A percentile compares a stretch with the other conserved stretches of the same genome.
Evolutionary conservation across 2,797 vertebrate genomes (phyloP).

Genomic region (Diglossa cyanea): DNA sequence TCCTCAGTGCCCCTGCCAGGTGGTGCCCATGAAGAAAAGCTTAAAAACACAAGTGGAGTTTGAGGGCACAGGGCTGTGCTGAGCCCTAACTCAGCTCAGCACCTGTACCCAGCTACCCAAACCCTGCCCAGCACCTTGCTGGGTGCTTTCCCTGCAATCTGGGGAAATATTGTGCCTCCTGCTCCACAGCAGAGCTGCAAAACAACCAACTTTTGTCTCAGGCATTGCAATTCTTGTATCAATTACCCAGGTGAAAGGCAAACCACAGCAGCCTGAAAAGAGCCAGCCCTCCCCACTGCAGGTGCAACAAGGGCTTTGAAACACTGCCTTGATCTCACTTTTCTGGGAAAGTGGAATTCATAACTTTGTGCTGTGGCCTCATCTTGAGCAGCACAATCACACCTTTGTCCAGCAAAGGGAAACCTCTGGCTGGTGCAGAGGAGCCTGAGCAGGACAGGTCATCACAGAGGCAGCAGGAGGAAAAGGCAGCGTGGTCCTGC

Average conservation of each 20-base stretch:
- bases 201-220: background rate
- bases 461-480: background rate
- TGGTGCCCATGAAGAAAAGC: background rate
- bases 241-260: background rate
- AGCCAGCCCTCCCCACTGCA: background rate
- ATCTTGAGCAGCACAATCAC: background rate
- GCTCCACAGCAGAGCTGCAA: background rate
- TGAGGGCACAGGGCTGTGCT: background rate
- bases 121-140: background rate
- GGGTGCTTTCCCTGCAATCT: background rate
- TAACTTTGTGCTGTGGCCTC: background rate
- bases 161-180: background rate
- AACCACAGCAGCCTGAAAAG: background rate
- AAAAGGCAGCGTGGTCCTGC: background rate
- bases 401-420: background rate
- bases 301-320: background rate
- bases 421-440: background rate
- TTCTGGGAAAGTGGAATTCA: background rate
- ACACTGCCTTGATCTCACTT: background rate
- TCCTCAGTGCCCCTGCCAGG: background rate
- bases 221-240: background rate
- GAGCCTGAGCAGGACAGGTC: background rate
- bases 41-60: background rate
- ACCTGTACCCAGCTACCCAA: rapidly evolving
- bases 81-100: background rate